Evolutionary conservation across 2,113 vertebrate species (phyloP).

Genomic region (Seriola quinqueradiata): DNA sequence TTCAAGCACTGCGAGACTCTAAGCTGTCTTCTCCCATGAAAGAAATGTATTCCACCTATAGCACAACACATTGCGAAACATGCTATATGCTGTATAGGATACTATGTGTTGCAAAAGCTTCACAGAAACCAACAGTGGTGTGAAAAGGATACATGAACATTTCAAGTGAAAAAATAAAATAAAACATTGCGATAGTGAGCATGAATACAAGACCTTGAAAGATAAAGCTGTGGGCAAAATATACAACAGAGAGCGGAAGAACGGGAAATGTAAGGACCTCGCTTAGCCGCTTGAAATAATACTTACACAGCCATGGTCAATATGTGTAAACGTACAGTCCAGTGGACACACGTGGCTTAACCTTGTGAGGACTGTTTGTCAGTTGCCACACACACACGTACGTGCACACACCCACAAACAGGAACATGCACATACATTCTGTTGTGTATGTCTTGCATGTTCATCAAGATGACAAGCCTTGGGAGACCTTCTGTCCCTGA

Average conservation of each 20-base stretch:
- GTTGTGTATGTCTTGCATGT: conserved; percentile 14
- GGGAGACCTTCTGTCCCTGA: conserved; percentile 61
- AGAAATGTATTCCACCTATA: conserved; percentile 18
- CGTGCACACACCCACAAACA: conserved; percentile 3
- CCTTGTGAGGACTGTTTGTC: conserved; percentile 25
- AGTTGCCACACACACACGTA: background rate
- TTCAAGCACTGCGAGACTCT: background rate
- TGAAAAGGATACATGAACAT: conserved; percentile 7
- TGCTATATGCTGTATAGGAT: background rate
- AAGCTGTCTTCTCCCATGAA: background rate
- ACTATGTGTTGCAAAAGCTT: background rate
- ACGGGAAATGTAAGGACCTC: background rate
- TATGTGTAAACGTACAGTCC: conserved; percentile 2
- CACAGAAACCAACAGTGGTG: background rate
- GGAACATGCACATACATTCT: background rate
- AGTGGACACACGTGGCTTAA: background rate
- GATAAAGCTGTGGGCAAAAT: background rate
- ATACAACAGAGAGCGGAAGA: background rate
- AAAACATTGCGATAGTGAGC: background rate
- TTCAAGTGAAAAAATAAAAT: background rate
- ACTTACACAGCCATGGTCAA: conserved; percentile 2
- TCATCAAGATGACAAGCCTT: conserved; percentile 26
- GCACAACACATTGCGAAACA: conserved; percentile 6
- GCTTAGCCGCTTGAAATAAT: conserved; percentile 6
- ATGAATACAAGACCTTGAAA: background rate